Base-by-base conservation (phyloP, 2,113 vertebrate genomes). In the Melanerpes formicivorus region DNA sequence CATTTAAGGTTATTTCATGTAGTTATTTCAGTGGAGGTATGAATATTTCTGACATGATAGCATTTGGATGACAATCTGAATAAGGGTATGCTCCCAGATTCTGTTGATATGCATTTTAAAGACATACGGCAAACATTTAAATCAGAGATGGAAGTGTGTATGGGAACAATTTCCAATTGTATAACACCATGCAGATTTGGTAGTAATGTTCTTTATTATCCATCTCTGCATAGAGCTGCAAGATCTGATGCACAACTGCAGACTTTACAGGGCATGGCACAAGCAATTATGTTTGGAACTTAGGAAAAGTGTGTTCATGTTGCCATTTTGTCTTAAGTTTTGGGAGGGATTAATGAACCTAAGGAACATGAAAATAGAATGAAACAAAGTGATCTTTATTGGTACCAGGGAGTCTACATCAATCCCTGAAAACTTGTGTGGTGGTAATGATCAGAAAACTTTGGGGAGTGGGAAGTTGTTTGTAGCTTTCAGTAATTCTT, bases 61-160 rank as follows among this genome's bases (percentile, higher is more conserved):
- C 78, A 44, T 64, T 87, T 55, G 54, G 84, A 80, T 92, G 91
- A 94, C 76, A 92, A 17, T 8, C 16, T 40, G 42, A 82, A 19
- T 85, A 80, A 93, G 29, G 2, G 4, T 44, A 77, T 56, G 50
- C 27, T 85, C 72, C 60, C 54, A 62, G 23, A 87, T 74, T 87
- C 79, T 50, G 54, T 93, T 87, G 84, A 92, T 32, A 60, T 71
- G 50, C 23, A 70, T 40, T 66, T 66, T 77, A 91, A 87, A 89
- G 64, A 40, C 93, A 77, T 84, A 74, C 82, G 90, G 84, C 64
- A 89, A 96, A 89, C 72, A 89, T 96, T 95, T 94, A 93, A 92
- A 89, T 89, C 75, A 60, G 95, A 85, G 79, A 67, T 89, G 44
- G 71, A 92, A 89, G 5, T 32, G 52, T 90, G 48, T 74, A 93